Conservation (phyloP, 2,888 invertebrate species). For the Clunio marinus region DNA sequence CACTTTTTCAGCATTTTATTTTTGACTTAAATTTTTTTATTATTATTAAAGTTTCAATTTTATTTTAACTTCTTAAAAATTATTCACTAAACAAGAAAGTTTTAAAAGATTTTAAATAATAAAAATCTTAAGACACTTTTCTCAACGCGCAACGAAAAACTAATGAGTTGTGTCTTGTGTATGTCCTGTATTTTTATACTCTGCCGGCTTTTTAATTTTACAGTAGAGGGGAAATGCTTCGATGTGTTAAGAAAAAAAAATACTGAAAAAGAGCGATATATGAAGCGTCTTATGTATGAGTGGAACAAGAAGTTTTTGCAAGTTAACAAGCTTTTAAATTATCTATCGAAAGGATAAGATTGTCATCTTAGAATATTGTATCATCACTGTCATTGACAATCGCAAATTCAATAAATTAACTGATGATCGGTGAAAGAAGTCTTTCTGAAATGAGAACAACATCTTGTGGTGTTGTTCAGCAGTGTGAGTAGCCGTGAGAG, state of each 20-base stretch:
- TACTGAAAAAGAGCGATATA: conserved; percentile 14
- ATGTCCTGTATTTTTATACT: conserved; percentile 35
- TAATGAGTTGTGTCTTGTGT: conserved; percentile 34
- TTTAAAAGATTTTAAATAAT: too few relatives aligned
- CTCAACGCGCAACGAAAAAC: conserved; percentile 34
- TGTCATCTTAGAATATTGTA: not conserved
- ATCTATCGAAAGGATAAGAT: not conserved
- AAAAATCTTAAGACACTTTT: conserved; percentile 35
- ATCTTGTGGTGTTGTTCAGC: not conserved
- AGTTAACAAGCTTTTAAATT: not conserved
- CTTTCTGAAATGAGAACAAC: not conserved
- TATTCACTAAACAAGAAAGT: not conserved
- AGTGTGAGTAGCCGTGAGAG: not conserved
- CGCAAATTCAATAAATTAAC: too few relatives aligned
- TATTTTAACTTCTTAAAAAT: not conserved
- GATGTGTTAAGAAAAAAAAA: conserved; percentile 10
- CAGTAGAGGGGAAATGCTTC: conserved; percentile 14
- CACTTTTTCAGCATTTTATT: conserved; percentile 17
- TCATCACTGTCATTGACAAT: too few relatives aligned
- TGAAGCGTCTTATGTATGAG: not conserved
- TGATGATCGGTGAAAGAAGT: too few relatives aligned
- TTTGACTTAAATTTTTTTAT: not conserved
- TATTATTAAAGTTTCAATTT: not conserved
- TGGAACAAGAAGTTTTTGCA: not conserved
- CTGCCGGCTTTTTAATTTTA: conserved; percentile 18